A percentile compares a stretch with the other conserved stretches of the same genome.
These are phyloP conservation scores for Montipora foliosa DNA, from an alignment of 64 coral and sea anemone genomes.

Conservation along the genomic window DNA sequence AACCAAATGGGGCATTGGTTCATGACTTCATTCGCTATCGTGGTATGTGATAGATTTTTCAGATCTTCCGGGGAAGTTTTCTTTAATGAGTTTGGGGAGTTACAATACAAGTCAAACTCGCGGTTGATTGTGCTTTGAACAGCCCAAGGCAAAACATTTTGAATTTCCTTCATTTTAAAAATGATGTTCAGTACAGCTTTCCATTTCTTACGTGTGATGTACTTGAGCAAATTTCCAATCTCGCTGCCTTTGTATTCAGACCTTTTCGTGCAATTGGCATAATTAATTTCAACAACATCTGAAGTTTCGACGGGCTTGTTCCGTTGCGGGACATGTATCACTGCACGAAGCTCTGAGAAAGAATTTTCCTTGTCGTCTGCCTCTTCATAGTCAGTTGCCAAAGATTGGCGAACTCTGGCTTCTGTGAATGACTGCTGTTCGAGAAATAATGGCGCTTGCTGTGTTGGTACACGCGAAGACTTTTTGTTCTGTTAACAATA, in stretches of 20 bases:
- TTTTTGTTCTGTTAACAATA: background rate
- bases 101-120: constrained; percentile 19
- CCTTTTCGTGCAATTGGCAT: background rate
- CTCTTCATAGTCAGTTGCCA: no score
- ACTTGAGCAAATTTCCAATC: constrained; percentile 9
- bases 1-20: constrained; percentile 41
- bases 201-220: constrained; percentile 49
- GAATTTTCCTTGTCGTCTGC: no score
- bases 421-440: background rate
- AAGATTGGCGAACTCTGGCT: background rate
- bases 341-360: background rate
- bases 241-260: background rate
- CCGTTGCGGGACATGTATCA: background rate
- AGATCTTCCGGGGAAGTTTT: constrained; percentile 26
- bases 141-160: constrained; percentile 17
- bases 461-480: background rate
- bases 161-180: constrained; percentile 22
- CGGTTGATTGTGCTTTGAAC: background rate
- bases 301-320: background rate
- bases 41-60: constrained; percentile 29
- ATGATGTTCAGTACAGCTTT: constrained; percentile 39
- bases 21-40: constrained; percentile 8
- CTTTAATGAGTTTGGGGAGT: constrained; percentile 11
- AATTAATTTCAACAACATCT: background rate
- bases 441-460: background rate